Percentiles rank a stretch among this genome's conserved stretches.
Conservation (phyloP, 2,888 invertebrate genomes). For the Sinohyriopsis cumingii region DNA sequence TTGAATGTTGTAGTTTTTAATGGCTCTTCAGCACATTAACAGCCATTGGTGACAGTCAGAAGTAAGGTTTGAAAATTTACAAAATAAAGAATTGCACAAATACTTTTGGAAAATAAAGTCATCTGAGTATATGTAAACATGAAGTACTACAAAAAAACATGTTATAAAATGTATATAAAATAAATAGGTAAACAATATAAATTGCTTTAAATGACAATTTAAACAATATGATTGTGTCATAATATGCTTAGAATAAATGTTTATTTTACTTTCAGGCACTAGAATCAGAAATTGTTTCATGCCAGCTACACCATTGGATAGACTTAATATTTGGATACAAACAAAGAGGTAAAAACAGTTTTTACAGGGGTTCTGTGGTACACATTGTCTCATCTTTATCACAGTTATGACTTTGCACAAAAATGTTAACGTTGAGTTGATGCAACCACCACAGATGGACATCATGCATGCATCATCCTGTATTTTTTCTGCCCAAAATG, state of each 20-base stretch:
- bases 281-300: conserved; percentile 99
- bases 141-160: too few species aligned
- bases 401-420: background rate
- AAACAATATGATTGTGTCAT: background rate
- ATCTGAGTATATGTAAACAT: too few species aligned
- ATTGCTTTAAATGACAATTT: too few species aligned
- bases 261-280: conserved; percentile 79
- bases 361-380: background rate
- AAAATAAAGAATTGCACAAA: too few species aligned
- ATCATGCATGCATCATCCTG: background rate
- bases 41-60: too few species aligned
- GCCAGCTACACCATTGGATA: conserved; percentile 99
- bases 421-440: background rate
- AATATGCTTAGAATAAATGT: too few species aligned
- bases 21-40: too few species aligned
- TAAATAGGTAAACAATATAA: too few species aligned
- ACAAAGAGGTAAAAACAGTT: conserved; percentile 84
- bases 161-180: too few species aligned
- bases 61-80: too few species aligned
- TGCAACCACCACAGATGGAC: background rate
- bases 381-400: background rate
- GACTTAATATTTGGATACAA: conserved; percentile 99
- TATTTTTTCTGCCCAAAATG: background rate
- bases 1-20: too few species aligned
- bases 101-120: too few species aligned